Evolutionary conservation across 1,140 invertebrate genomes (phyloP).

Genomic region (Bombus waltoni): DNA sequence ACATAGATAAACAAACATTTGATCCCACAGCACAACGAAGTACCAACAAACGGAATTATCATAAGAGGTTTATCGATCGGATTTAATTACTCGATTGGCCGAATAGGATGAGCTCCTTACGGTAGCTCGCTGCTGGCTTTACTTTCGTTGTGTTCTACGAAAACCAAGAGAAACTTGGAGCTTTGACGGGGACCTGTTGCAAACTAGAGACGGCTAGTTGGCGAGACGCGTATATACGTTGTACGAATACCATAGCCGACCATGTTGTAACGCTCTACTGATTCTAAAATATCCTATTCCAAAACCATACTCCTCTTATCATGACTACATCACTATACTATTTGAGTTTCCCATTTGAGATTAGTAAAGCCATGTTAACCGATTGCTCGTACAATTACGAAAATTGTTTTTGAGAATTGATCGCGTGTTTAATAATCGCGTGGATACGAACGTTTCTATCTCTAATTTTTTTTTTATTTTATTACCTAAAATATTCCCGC

Average conservation of each 20-base stretch:
- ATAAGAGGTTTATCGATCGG: constrained; percentile 11
- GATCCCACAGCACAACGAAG: not conserved
- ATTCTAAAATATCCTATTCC: not conserved
- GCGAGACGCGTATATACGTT: not conserved
- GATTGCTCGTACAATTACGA: not conserved
- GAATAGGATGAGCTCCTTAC: constrained; percentile 42
- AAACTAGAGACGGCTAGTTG: constrained; percentile 15
- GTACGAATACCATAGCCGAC: not conserved
- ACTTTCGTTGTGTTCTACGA: constrained; percentile 20
- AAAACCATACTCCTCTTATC: not conserved
- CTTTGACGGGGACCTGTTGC: constrained; percentile 60
- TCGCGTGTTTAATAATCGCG: not conserved
- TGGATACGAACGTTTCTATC: no score
- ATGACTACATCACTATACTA: not conserved
- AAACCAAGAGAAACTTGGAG: constrained; percentile 51
- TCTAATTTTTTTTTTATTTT: no score
- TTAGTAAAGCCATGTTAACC: not conserved
- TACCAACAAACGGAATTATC: not conserved
- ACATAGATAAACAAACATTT: not conserved
- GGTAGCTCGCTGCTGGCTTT: constrained; percentile 5
- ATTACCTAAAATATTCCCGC: no score
- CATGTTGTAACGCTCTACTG: not conserved
- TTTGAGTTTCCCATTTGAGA: not conserved
- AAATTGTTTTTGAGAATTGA: not conserved
- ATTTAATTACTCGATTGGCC: constrained; percentile 43